phyloP scores from a whole-genome alignment of 1,140 invertebrate species.

The Drosophila truncata region DNA sequence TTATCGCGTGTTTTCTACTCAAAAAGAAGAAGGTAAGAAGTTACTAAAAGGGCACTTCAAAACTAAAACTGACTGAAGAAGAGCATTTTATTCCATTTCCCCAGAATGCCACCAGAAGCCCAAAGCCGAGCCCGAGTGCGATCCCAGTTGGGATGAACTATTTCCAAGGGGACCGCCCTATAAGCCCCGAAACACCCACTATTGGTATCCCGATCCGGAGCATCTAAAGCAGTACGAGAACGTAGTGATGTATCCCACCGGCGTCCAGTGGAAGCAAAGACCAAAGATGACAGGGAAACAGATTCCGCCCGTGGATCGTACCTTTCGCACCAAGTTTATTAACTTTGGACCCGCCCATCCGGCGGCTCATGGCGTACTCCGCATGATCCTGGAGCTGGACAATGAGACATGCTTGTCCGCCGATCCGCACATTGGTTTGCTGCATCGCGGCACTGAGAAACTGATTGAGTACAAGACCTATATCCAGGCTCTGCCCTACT shows the following conservation, averaged over 20 bases:
- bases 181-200: slow-evolving; percentile 37
- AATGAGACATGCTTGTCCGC: slow-evolving; percentile 88
- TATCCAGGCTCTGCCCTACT: slow-evolving; percentile 92
- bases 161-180: slow-evolving; percentile 30
- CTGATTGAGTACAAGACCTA: slow-evolving; percentile 95
- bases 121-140: slow-evolving; percentile 11
- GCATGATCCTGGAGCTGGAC: slow-evolving; percentile 91
- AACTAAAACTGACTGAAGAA: no score
- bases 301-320: slow-evolving; percentile 82
- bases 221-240: slow-evolving; percentile 87
- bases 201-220: slow-evolving; percentile 85
- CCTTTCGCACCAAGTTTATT: slow-evolving; percentile 88
- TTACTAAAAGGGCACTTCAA: no score
- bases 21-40: slow-evolving; percentile 23
- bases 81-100: not conserved
- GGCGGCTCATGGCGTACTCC: slow-evolving; percentile 94
- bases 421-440: slow-evolving; percentile 85
- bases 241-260: slow-evolving; percentile 87
- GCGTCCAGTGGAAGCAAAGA: slow-evolving; percentile 80
- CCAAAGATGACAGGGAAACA: slow-evolving; percentile 80
- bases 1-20: slow-evolving; percentile 32
- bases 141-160: slow-evolving; percentile 27
- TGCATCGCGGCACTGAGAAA: slow-evolving; percentile 92
- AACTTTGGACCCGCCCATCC: slow-evolving; percentile 96
- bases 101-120: slow-evolving; percentile 1